phyloP scores from a whole-genome alignment of 1,140 invertebrate species.

The Euborellia annulipes region DNA sequence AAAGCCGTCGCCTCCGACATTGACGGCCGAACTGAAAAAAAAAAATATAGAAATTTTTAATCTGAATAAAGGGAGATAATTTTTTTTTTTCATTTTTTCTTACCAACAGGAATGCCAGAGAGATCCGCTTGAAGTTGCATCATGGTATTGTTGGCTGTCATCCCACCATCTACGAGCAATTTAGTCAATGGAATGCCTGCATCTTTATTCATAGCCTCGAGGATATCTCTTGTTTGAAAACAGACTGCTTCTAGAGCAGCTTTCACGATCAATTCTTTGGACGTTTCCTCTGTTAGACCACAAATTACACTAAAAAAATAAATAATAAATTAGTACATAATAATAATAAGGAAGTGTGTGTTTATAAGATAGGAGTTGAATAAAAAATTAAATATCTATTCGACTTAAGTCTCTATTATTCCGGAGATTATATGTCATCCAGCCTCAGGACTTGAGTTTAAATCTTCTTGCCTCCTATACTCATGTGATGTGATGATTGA shows the following conservation, averaged over 20 bases:
- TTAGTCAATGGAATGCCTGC: slow-evolving; percentile 66
- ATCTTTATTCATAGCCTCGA: slow-evolving; percentile 84
- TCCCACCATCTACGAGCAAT: slow-evolving; percentile 82
- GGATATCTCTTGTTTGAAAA: slow-evolving; percentile 77
- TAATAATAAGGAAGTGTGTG: no score
- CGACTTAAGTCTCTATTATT: no score
- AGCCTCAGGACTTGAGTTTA: no score
- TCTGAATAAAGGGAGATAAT: slow-evolving; percentile 6
- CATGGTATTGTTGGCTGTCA: slow-evolving; percentile 76
- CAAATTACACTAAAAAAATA: slow-evolving; percentile 66
- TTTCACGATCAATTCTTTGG: slow-evolving; percentile 80
- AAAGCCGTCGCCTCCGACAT: slow-evolving; percentile 78
- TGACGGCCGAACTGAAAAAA: slow-evolving; percentile 52
- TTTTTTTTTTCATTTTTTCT: slow-evolving; percentile 24
- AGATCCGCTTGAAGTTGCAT: slow-evolving; percentile 93
- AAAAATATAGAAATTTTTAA: slow-evolving; percentile 9
- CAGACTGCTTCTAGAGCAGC: slow-evolving; percentile 89
- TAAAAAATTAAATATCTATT: no score
- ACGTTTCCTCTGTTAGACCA: slow-evolving; percentile 87
- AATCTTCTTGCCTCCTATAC: no score
- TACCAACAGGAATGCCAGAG: slow-evolving; percentile 64
- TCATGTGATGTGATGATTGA: no score
- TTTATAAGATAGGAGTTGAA: no score
- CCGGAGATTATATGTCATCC: no score
- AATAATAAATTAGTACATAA: no score